A percentile compares a stretch with the other conserved stretches of the same genome.
phyloP scores from a whole-genome alignment of 2,888 invertebrate species.

The Callyntrura guangdongensis region DNA sequence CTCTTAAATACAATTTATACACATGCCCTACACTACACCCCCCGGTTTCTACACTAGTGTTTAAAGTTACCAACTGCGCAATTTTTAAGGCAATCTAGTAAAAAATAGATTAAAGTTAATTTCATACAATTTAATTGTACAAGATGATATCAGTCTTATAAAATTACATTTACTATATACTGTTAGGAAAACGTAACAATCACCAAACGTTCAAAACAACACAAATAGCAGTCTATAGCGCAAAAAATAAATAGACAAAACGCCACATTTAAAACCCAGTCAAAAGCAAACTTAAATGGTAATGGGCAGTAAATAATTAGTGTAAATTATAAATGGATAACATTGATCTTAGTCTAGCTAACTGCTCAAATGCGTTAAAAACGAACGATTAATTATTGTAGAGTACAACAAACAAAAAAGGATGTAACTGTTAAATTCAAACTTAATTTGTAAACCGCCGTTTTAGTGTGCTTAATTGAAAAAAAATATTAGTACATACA shows the following conservation, averaged over 20 bases:
- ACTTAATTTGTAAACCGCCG: background rate
- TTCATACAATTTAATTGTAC: constrained; percentile 74
- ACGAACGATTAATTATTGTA: background rate
- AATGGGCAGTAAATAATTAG: background rate
- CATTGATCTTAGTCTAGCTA: background rate
- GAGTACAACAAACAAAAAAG: constrained; percentile 17
- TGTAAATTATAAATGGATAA: background rate
- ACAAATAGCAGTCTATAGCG: constrained; percentile 6
- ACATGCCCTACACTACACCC: background rate
- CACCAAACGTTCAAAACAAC: constrained; percentile 1
- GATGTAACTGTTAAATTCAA: background rate
- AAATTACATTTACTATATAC: constrained; percentile 43
- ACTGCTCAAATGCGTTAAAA: background rate
- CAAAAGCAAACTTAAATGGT: background rate
- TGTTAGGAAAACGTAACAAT: constrained; percentile 13
- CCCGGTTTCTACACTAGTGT: background rate
- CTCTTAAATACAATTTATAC: background rate
- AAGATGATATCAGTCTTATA: constrained; percentile 66
- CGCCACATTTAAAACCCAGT: constrained; percentile 33
- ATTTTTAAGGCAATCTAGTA: constrained; percentile 18
- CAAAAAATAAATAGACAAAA: constrained; percentile 24
- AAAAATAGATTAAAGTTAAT: constrained; percentile 39
- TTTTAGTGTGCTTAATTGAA: constrained; percentile 14
- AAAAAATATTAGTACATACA: constrained; percentile 70
- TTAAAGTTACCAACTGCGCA: background rate